Base-by-base conservation (phyloP, 2,888 invertebrate genomes). In the Scotopteryx bipunctaria region DNA sequence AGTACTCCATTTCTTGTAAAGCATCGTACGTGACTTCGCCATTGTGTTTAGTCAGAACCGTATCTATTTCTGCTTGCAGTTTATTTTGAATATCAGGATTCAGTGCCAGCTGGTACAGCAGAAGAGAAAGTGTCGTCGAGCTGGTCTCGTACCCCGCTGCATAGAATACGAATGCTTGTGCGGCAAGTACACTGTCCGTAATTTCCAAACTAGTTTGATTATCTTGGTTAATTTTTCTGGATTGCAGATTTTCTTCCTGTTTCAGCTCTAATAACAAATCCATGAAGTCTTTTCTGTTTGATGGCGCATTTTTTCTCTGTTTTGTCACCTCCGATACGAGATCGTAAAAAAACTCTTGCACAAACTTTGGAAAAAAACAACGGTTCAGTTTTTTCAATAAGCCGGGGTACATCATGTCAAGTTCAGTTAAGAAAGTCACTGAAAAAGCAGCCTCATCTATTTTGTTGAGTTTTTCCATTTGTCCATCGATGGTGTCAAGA, bases 81-180 rank as follows among this genome's bases (percentile, higher is more conserved):
- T 74, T 82, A 0, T 76, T 71, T 62, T 91, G 90, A 0, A 88
- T 57, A 0, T 83, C 68, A 11, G 71, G 77, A 60, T 89, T 74
- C 2, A 64, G 37, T 0, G 87, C 84, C 5, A 90, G 54, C 50
- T 81, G 69, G 49, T 83, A 81, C 1, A 83, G 54, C 19, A 78
- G 57, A 40, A 77, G 85, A 0, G 76, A 53, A 59, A 87, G 70
- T 0, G 83, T 79, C 0, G 83, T 79, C 0, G 89, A 81, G 25
- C 80, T 83, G 0, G 89, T 88, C 53, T 90, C 90, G 52, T 82
- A 91, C 0, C 91, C 91, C 4, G 79, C 91, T 1, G 69, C 66
- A 44, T 83, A 88, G 57, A 91, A 86, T 13, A 86, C 67, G 56
- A 85, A 81, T 2, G 80, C 79, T 60, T 90, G 86, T 0, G 86